These are phyloP conservation scores for Gastrophysa polygoni DNA, from an alignment of 2,888 invertebrate genomes.

Conservation along the genomic window DNA sequence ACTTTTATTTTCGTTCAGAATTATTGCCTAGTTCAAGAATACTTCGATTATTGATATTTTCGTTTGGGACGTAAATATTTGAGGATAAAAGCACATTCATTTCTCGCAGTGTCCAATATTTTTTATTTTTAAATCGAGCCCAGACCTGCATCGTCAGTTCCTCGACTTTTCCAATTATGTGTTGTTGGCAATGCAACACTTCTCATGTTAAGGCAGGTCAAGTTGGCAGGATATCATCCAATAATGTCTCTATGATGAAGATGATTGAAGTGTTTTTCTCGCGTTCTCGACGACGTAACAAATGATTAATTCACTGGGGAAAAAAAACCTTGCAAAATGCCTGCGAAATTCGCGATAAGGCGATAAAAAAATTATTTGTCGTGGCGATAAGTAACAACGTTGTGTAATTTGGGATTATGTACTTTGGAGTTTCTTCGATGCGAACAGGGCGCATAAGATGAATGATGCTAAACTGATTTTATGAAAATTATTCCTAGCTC, in stretches of 20 bases:
- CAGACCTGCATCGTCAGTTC: conserved; percentile 12
- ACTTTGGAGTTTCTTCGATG: too few species aligned
- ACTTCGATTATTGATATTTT: background rate
- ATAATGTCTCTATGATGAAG: background rate
- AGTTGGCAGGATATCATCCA: conserved; percentile 16
- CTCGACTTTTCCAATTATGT: conserved; percentile 34
- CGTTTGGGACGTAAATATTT: conserved; percentile 2
- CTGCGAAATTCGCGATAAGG: background rate
- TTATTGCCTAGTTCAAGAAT: background rate
- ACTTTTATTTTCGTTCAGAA: background rate
- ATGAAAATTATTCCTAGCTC: too few species aligned
- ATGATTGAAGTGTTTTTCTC: background rate
- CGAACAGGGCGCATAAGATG: too few species aligned
- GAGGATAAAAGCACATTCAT: conserved; percentile 2
- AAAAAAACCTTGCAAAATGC: background rate
- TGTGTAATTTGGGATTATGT: background rate
- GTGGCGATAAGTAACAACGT: background rate
- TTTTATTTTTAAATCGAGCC: conserved; percentile 33
- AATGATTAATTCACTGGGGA: background rate
- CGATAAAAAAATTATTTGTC: background rate
- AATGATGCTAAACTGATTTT: too few species aligned
- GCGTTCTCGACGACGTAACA: background rate
- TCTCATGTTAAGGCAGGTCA: conserved; percentile 37
- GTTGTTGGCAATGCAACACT: conserved; percentile 34
- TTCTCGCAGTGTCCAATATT: conserved; percentile 5